Evolutionary conservation across 1,140 invertebrate species (phyloP), one percentile per base, ranked within the genome.

Genomic region (Leptinotarsa lineolata): DNA sequence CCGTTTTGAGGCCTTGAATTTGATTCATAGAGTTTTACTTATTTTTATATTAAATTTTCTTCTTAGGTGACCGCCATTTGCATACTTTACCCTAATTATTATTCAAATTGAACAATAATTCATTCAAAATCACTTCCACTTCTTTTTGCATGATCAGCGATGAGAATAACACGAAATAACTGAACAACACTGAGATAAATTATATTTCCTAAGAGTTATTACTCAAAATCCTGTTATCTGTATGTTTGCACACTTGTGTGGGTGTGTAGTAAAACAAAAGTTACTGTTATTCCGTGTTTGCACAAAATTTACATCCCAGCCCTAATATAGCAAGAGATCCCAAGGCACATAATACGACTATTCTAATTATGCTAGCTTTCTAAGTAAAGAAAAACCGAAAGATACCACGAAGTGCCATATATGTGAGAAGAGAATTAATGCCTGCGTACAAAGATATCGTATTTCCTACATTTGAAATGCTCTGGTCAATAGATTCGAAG

Each of bases 291-390:
- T 22, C 39, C n/a, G 22, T 30, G 15, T 16, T 15, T 16, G 48
- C 6, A 54, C 16, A 54, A 54, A 69, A 69, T 69, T 58, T 69
- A 69, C 68, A 16, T 59, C 48, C 20, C 21, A 12, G 13, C 24
- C 48, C 48, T 58, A 69, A 69, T 59, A 69, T 69, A 46, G 68
- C 12, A 18, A 39, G n/a, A 39, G n/a, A 66, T 39, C 64, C 24
- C 30, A 69, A 69, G 58, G 21, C 68, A 69, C 54, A 24, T n/a
- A 16, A 46, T 59, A 44, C 46, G 54, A 48, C 22, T 21, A 54
- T 21, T 69, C 24, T 69, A 69, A 69, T 69, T 69, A 69, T 69
- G 21, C 48, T 22, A 22, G 54, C 68, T 69, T 69, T 69, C 68
- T 69, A 69, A 18, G 58, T 59, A 58, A 15, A 69, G 58, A 69